A percentile compares a stretch with the other conserved stretches of the same genome.
Evolutionary conservation across 53 echinoderm and acorn worm genomes (phyloP).

Genomic region (Arbacia lixula): DNA sequence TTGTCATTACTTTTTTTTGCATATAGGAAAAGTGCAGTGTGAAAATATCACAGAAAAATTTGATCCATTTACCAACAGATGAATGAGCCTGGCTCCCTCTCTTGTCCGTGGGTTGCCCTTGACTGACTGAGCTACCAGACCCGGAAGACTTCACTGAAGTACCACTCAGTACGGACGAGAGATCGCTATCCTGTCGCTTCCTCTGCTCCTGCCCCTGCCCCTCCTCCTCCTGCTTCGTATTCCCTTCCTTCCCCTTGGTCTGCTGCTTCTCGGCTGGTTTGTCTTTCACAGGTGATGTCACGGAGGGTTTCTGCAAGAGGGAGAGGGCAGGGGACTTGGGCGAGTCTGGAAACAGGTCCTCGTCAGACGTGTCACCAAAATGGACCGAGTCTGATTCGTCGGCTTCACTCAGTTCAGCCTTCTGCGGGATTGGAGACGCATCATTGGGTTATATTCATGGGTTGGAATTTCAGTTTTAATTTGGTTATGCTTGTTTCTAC

Average conservation of each 20-base stretch:
- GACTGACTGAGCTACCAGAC: neutral
- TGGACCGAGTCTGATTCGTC: constrained; percentile 38
- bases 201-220: neutral
- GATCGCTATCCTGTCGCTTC: constrained; percentile 35
- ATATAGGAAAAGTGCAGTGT: too few relatives aligned
- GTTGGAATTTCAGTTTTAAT: neutral
- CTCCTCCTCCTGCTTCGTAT: neutral
- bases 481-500: too few relatives aligned
- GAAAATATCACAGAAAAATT: too few relatives aligned
- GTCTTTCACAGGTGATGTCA: neutral
- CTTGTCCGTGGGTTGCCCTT: constrained; percentile 1
- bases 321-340: constrained; percentile 20
- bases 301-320: constrained; percentile 8
- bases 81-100: constrained; percentile 22
- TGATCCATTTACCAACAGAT: constrained; percentile 33
- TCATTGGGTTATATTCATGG: neutral
- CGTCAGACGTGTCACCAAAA: constrained; percentile 53
- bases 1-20: too few relatives aligned
- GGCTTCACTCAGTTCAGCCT: constrained; percentile 3
- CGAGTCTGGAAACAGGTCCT: constrained; percentile 46
- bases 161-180: constrained; percentile 30
- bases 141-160: constrained; percentile 23
- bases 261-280: constrained; percentile 6
- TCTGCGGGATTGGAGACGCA: neutral
- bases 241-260: neutral